These are phyloP conservation scores for Zophobas morio DNA, from an alignment of 1,140 invertebrate species.

Conservation along the genomic window DNA sequence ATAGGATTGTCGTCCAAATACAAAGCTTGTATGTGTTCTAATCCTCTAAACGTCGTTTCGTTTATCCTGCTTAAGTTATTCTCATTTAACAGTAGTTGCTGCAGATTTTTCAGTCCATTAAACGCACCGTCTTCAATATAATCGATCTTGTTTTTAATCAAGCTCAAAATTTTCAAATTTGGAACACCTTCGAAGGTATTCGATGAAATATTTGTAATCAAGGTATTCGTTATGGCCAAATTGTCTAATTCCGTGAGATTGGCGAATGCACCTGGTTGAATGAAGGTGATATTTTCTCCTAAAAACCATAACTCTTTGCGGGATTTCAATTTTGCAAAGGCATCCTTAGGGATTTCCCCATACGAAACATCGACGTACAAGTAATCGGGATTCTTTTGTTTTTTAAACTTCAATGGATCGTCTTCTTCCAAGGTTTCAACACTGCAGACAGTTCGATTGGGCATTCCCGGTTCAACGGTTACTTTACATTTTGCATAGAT, in stretches of 20 bases:
- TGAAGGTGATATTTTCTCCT: conserved; percentile 35
- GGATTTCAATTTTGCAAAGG: conserved; percentile 28
- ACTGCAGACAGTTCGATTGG: conserved; percentile 16
- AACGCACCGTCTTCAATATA: conserved; percentile 34
- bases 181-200: conserved; percentile 26
- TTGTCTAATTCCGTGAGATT: conserved; percentile 16
- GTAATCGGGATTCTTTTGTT: conserved; percentile 17
- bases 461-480: background rate
- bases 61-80: conserved; percentile 23
- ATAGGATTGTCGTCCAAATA: conserved; percentile 26
- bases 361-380: conserved; percentile 21
- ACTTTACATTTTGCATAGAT: background rate
- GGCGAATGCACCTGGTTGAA: conserved; percentile 31
- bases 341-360: conserved; percentile 20
- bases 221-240: conserved; percentile 28
- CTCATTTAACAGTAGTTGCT: conserved; percentile 31
- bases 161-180: conserved; percentile 35
- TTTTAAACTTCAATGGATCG: conserved; percentile 19
- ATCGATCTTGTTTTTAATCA: conserved; percentile 40
- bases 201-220: conserved; percentile 4
- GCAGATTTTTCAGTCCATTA: conserved; percentile 6
- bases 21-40: conserved; percentile 14
- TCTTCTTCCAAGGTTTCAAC: conserved; percentile 24
- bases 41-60: conserved; percentile 28
- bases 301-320: conserved; percentile 38